Conservation (phyloP, 2,888 invertebrate genomes). For the Calameuta idolon region DNA sequence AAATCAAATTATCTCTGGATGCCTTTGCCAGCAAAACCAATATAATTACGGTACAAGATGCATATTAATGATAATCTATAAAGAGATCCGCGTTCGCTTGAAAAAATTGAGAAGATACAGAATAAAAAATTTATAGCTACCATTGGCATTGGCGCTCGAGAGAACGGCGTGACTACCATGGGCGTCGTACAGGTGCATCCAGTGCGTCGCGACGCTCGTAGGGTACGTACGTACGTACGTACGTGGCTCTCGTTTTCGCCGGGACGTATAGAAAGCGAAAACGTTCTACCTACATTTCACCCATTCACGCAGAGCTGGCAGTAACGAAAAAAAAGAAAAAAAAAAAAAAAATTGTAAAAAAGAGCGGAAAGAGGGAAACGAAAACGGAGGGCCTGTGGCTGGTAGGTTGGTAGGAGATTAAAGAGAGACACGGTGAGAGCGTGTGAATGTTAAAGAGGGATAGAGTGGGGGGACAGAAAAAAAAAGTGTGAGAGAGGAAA, state of each 20-base stretch:
- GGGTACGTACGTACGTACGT: constrained; percentile 32
- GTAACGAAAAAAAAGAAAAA: constrained; percentile 22
- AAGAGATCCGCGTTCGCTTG: too few species aligned
- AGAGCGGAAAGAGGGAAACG: neutral
- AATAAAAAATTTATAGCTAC: constrained; percentile 3
- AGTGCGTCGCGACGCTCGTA: neutral
- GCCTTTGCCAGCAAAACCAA: too few species aligned
- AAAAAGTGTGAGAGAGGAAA: neutral
- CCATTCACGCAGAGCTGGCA: constrained; percentile 62
- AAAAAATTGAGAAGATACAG: constrained; percentile 20
- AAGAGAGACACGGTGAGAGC: constrained; percentile 24
- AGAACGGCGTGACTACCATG: too few species aligned
- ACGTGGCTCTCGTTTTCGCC: constrained; percentile 66
- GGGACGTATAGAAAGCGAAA: constrained; percentile 65
- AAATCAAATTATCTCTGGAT: too few species aligned
- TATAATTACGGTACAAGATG: too few species aligned
- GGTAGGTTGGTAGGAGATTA: constrained; percentile 23
- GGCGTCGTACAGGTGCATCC: constrained; percentile 12
- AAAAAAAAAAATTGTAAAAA: constrained; percentile 22
- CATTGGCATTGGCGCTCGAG: too few species aligned
- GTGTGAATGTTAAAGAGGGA: constrained; percentile 23
- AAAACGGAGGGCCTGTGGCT: constrained; percentile 7
- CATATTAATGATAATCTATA: too few species aligned
- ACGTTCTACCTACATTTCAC: constrained; percentile 65
- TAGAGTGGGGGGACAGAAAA: constrained; percentile 19